phyloP scores from a whole-genome alignment of 1,140 invertebrate species.

The Aphidius ervi region DNA sequence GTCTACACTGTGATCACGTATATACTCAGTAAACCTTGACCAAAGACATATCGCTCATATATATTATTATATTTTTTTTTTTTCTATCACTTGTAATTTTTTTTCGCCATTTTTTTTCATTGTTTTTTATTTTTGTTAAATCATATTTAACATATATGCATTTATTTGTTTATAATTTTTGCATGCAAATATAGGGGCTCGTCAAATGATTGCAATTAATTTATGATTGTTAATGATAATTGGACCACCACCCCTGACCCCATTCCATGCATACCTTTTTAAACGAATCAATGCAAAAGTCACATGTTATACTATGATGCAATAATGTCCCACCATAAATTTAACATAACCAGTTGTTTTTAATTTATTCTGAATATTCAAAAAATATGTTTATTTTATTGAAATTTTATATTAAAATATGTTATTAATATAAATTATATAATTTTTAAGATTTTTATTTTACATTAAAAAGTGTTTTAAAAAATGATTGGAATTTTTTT shows the following conservation, averaged over 20 bases:
- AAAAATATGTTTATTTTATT: too few relatives aligned
- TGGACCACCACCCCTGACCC: conserved; percentile 21
- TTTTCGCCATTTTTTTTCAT: neutral
- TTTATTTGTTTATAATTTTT: neutral
- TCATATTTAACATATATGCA: neutral
- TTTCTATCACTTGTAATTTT: neutral
- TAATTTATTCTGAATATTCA: neutral
- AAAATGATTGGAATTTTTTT: neutral
- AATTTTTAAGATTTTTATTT: neutral
- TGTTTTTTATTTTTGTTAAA: neutral
- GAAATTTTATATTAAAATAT: too few relatives aligned
- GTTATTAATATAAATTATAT: neutral
- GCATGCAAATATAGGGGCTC: neutral
- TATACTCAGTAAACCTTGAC: too few relatives aligned
- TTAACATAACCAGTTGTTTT: conserved; percentile 4
- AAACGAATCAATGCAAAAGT: neutral
- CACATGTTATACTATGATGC: conserved; percentile 5
- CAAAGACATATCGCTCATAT: too few relatives aligned
- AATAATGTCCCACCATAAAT: neutral
- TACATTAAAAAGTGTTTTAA: too few relatives aligned
- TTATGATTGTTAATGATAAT: conserved; percentile 14
- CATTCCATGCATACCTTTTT: conserved; percentile 10
- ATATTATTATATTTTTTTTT: neutral
- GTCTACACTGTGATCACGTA: too few relatives aligned
- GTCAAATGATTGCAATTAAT: neutral